Conservation (phyloP, 2,113 vertebrate genomes). For the Larimichthys polyactis region DNA sequence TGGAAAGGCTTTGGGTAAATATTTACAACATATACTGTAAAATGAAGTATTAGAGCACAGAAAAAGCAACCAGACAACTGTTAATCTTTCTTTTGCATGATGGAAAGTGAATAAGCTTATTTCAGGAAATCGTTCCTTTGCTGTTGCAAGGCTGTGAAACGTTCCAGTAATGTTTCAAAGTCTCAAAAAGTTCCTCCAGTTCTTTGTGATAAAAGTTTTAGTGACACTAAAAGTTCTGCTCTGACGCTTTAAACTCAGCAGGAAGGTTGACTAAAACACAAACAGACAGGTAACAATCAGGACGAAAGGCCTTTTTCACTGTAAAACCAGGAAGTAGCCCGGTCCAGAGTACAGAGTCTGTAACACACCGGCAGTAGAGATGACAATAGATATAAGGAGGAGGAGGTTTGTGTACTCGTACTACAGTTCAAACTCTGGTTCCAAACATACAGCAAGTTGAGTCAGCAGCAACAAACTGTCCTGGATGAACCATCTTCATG, state of each 20-base stretch:
- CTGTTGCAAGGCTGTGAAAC: conserved; percentile 16
- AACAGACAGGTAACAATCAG: background rate
- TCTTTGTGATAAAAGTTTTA: background rate
- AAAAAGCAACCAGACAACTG: conserved; percentile 17
- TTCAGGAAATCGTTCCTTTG: background rate
- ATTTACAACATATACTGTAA: conserved; percentile 47
- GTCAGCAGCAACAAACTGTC: background rate
- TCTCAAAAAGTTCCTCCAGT: background rate
- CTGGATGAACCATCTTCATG: background rate
- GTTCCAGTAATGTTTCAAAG: conserved; percentile 16
- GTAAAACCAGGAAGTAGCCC: conserved; percentile 42
- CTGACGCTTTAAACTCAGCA: background rate
- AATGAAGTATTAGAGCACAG: conserved; percentile 22
- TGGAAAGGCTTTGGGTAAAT: conserved; percentile 26
- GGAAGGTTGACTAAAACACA: conserved; percentile 12
- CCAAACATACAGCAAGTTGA: conserved; percentile 4
- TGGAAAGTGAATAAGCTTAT: conserved; percentile 15
- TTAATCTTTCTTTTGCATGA: background rate
- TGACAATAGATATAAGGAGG: background rate
- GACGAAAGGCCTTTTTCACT: conserved; percentile 6
- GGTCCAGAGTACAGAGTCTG: conserved; percentile 12
- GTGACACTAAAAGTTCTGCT: conserved; percentile 14
- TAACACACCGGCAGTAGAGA: conserved; percentile 6
- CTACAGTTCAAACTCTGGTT: conserved; percentile 17
- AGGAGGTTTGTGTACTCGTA: background rate